phyloP scores from a whole-genome alignment of 2,113 vertebrate genomes.

The Archilochus colubris region DNA sequence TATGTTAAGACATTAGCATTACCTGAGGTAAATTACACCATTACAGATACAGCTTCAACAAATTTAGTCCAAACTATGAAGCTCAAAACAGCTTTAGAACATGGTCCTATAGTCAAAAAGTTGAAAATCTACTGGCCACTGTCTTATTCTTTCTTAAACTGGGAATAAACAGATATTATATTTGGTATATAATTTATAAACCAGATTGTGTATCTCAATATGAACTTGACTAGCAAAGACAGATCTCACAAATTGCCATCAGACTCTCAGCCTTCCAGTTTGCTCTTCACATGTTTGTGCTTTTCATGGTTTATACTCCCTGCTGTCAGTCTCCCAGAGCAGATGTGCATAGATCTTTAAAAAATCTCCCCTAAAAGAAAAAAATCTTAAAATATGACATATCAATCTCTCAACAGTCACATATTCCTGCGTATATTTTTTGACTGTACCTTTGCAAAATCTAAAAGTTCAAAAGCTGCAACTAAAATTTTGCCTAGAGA shows the following conservation, averaged over 20 bases:
- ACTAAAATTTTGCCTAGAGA: not conserved
- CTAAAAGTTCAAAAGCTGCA: not conserved
- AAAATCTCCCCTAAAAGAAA: not conserved
- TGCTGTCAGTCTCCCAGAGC: not conserved
- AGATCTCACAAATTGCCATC: not conserved
- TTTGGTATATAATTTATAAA: not conserved
- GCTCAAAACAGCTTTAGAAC: not conserved
- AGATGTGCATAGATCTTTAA: not conserved
- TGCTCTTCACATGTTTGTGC: fast-evolving
- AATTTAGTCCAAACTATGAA: not conserved
- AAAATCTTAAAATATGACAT: not conserved
- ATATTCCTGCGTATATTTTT: not conserved
- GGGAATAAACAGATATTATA: not conserved
- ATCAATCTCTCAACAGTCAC: not conserved
- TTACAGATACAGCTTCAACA: not conserved
- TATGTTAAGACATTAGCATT: not conserved
- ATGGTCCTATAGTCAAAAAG: not conserved
- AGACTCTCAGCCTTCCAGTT: not conserved
- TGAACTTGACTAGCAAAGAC: not conserved
- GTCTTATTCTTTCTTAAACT: not conserved
- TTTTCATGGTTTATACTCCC: not conserved
- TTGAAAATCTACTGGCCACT: not conserved
- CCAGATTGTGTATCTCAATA: not conserved
- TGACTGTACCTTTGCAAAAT: not conserved
- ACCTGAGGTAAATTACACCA: not conserved